phyloP scores from a whole-genome alignment of 2,113 vertebrate species.

The Carlito syrichta region DNA sequence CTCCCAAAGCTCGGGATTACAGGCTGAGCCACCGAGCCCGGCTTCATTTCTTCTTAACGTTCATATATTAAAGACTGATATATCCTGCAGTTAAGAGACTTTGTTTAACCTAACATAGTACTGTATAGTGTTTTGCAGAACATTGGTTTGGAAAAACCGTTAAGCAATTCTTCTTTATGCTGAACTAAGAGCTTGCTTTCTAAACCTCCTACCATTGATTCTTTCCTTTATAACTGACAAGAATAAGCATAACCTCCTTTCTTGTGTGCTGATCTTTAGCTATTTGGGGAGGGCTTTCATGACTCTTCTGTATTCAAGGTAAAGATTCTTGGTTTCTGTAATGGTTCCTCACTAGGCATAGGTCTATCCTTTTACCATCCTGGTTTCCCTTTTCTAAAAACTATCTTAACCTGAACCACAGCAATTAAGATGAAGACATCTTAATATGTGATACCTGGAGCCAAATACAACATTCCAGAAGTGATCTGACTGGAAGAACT shows the following conservation, averaged over 20 bases:
- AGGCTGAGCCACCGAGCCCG: no score
- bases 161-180: neutral
- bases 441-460: neutral
- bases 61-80: no score
- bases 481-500: conserved; percentile 29
- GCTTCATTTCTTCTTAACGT: no score
- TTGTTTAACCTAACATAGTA: neutral
- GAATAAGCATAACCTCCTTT: neutral
- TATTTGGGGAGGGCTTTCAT: neutral
- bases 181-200: neutral
- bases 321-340: neutral
- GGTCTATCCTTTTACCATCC: neutral
- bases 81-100: neutral
- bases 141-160: neutral
- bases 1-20: no score
- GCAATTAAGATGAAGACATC: neutral
- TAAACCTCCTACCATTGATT: neutral
- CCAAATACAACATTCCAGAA: conserved; percentile 42
- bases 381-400: neutral
- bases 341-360: neutral
- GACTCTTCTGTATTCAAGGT: neutral
- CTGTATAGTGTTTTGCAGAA: neutral
- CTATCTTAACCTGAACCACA: neutral
- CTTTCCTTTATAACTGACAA: neutral
- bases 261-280: neutral